These are phyloP conservation scores for Carollia perspicillata DNA, from an alignment of 2,113 vertebrate species.

Conservation along the genomic window DNA sequence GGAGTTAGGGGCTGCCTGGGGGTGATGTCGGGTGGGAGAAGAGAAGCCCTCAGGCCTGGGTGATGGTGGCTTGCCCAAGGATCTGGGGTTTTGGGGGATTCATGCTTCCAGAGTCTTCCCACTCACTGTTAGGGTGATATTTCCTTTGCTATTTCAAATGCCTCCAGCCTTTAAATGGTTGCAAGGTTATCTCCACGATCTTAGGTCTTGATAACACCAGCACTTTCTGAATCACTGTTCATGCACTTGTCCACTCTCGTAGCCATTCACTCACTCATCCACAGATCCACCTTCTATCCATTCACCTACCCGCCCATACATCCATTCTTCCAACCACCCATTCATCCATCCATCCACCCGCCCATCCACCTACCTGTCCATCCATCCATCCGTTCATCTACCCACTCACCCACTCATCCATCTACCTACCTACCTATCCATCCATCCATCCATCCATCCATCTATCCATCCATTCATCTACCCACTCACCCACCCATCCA, in stretches of 20 bases:
- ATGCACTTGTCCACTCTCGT: background rate
- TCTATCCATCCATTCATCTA: background rate
- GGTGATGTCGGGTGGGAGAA: background rate
- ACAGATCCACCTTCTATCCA: background rate
- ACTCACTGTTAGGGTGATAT: background rate
- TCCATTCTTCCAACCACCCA: rapidly evolving
- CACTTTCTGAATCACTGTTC: background rate
- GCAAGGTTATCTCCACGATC: background rate
- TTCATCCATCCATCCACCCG: too few species aligned
- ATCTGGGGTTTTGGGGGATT: background rate
- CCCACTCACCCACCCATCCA: background rate
- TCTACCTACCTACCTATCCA: too few species aligned
- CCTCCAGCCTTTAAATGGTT: background rate
- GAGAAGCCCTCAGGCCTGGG: background rate
- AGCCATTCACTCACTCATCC: background rate
- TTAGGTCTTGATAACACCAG: background rate
- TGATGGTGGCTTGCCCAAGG: background rate
- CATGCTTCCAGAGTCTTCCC: background rate
- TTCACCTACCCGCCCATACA: background rate
- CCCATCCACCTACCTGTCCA: too few species aligned
- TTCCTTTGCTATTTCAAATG: constrained; percentile 27
- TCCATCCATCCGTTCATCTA: rapidly evolving
- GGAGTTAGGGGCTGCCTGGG: background rate
- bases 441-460: background rate
- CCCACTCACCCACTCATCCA: too few species aligned